Percentiles rank a stretch among this genome's conserved stretches.
These are phyloP conservation scores for Drosophila gunungcola DNA, from an alignment of 1,140 invertebrate species.

Conservation along the genomic window DNA sequence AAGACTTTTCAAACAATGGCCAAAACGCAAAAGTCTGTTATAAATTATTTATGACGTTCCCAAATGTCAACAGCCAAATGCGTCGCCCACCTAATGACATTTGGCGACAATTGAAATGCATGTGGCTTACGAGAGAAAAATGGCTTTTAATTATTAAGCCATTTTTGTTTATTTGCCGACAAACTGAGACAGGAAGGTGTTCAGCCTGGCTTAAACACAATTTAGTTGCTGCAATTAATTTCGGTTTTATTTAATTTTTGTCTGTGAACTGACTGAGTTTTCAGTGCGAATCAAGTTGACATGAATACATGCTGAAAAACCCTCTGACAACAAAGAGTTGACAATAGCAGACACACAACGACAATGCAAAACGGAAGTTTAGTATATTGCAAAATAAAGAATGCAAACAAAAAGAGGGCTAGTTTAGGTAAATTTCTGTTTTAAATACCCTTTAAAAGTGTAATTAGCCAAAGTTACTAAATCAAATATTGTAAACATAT, in stretches of 20 bases:
- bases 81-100: constrained; percentile 67
- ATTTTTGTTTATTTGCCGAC: constrained; percentile 14
- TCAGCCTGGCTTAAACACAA: constrained; percentile 45
- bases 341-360: constrained; percentile 9
- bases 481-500: too few relatives aligned
- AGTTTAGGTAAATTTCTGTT: not conserved
- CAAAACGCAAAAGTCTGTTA: constrained; percentile 58
- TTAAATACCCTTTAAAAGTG: constrained; percentile 2
- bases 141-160: constrained; percentile 43
- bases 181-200: constrained; percentile 32
- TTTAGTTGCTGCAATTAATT: constrained; percentile 58
- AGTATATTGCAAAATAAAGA: constrained; percentile 26
- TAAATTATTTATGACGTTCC: constrained; percentile 64
- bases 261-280: constrained; percentile 29
- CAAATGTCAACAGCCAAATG: constrained; percentile 64
- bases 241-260: constrained; percentile 33
- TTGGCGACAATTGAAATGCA: constrained; percentile 27
- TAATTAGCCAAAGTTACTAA: too few relatives aligned
- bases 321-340: constrained; percentile 16
- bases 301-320: constrained; percentile 29
- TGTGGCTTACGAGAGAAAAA: constrained; percentile 6
- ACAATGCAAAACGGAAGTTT: constrained; percentile 35
- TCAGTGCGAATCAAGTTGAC: constrained; percentile 63
- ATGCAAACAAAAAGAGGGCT: not conserved
- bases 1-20: constrained; percentile 52